These are phyloP conservation scores for Thymelicus acteon DNA, from an alignment of 2,888 invertebrate species.

Conservation along the genomic window DNA sequence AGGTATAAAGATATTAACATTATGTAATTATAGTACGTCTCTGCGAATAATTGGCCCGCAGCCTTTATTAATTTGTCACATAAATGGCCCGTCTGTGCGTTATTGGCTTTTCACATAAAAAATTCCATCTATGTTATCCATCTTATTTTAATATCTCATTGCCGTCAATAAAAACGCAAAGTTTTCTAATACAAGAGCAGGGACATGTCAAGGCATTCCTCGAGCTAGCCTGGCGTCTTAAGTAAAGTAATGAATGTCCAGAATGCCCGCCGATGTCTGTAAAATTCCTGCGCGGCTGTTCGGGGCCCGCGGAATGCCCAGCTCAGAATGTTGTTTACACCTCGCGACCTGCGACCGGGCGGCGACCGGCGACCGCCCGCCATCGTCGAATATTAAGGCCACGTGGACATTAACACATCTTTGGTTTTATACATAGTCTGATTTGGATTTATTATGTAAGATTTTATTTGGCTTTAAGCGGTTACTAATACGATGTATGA, in stretches of 20 bases:
- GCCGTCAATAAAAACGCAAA: too few relatives aligned
- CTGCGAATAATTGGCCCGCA: too few relatives aligned
- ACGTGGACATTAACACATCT: neutral
- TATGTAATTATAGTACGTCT: too few relatives aligned
- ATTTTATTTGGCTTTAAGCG: too few relatives aligned
- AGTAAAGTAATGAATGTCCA: constrained; percentile 16
- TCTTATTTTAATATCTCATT: too few relatives aligned
- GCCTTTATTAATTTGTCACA: too few relatives aligned
- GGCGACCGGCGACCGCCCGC: neutral
- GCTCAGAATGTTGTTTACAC: constrained; percentile 20
- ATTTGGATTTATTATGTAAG: too few relatives aligned
- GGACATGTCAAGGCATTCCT: neutral
- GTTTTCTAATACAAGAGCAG: neutral
- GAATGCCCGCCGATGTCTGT: constrained; percentile 11
- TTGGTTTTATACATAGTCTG: neutral
- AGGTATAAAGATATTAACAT: too few relatives aligned
- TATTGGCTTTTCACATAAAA: too few relatives aligned
- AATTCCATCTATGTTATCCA: too few relatives aligned
- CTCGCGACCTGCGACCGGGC: neutral
- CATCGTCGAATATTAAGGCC: neutral
- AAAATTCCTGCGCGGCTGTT: constrained; percentile 16
- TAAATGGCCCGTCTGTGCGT: too few relatives aligned
- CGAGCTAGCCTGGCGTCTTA: neutral
- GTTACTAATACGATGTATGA: too few relatives aligned
- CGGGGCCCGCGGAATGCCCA: constrained; percentile 6